These are phyloP conservation scores for Zele albiditarsus DNA, from an alignment of 2,888 invertebrate species.

Conservation along the genomic window DNA sequence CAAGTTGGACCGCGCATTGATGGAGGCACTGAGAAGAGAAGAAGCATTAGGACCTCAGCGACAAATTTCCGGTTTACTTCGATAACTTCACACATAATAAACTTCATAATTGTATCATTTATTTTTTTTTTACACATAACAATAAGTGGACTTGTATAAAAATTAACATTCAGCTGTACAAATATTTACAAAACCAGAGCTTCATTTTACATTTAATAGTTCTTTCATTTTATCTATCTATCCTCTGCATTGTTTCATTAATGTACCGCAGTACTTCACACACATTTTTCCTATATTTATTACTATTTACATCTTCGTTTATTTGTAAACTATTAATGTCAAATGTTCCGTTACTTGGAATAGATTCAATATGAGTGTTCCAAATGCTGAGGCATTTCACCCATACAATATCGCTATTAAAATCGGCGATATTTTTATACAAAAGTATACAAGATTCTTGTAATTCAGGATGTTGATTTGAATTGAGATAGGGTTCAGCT, in stretches of 20 bases:
- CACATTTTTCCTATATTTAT: slow-evolving; percentile 61
- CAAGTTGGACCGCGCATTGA: slow-evolving; percentile 80
- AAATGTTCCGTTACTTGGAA: slow-evolving; percentile 51
- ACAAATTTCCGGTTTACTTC: slow-evolving; percentile 73
- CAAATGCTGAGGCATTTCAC: slow-evolving; percentile 67
- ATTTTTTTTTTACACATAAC: background rate
- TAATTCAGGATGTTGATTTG: slow-evolving; percentile 77
- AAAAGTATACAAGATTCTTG: slow-evolving; percentile 76
- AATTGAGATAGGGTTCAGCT: slow-evolving; percentile 76
- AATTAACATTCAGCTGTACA: background rate
- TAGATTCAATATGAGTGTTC: slow-evolving; percentile 55
- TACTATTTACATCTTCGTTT: slow-evolving; percentile 53
- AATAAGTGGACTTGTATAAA: slow-evolving; percentile 5
- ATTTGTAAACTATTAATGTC: slow-evolving; percentile 50
- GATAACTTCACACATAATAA: slow-evolving; percentile 54
- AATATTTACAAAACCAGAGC: background rate
- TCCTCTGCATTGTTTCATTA: slow-evolving; percentile 46
- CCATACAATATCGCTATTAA: slow-evolving; percentile 73
- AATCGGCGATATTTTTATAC: slow-evolving; percentile 74
- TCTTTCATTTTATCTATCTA: slow-evolving; percentile 34
- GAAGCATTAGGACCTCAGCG: slow-evolving; percentile 72
- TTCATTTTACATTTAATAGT: slow-evolving; percentile 19
- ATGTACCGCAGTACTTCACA: slow-evolving; percentile 58
- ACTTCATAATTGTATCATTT: slow-evolving; percentile 21
- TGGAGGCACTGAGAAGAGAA: slow-evolving; percentile 79